Evolutionary conservation across 2,797 vertebrate genomes (phyloP).

Genomic region (Pantherophis vulpinus): DNA sequence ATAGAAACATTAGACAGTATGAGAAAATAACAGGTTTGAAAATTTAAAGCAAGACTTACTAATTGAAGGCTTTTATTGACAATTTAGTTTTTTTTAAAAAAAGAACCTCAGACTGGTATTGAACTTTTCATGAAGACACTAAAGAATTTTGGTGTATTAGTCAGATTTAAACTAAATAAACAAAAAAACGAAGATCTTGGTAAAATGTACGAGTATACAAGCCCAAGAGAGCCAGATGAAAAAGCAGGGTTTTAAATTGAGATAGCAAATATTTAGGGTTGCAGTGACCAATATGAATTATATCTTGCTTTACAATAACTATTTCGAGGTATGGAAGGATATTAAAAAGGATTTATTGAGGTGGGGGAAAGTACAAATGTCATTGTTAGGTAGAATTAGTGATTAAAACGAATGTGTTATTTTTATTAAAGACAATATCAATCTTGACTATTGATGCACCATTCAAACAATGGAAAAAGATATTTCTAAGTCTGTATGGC

Average conservation of each 20-base stretch:
- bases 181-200: background rate
- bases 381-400: background rate
- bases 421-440: background rate
- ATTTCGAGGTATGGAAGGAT: background rate
- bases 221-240: background rate
- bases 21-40: background rate
- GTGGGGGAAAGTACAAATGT: background rate
- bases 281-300: background rate
- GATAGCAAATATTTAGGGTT: background rate
- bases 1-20: background rate
- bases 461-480: background rate
- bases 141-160: background rate
- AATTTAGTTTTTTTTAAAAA: background rate
- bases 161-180: background rate
- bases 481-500: background rate
- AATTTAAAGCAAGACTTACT: background rate
- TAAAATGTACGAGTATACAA: background rate
- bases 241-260: background rate
- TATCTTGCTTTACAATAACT: background rate
- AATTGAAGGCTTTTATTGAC: background rate
- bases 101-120: background rate
- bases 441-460: background rate
- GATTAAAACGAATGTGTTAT: background rate
- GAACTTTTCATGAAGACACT: background rate
- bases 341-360: background rate